Evolutionary conservation across 2,888 invertebrate species (phyloP).

Genomic region (Phaonia tiefii): DNA sequence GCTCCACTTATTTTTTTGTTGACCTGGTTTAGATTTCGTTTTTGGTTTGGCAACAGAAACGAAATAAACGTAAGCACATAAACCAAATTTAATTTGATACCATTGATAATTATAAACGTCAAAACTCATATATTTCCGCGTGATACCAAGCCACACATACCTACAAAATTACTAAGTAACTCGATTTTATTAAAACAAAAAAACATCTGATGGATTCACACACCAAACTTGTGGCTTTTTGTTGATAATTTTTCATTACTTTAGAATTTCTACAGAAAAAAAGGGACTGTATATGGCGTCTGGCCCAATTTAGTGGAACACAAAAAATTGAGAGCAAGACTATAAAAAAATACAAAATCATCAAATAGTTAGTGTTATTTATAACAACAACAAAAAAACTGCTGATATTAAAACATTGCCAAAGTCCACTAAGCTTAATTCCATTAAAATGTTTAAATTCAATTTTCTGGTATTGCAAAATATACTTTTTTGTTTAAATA

Average conservation of each 20-base stretch:
- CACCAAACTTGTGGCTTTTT: neutral
- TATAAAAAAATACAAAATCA: slow-evolving; percentile 3
- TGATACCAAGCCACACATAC: too few relatives aligned
- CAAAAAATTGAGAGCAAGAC: neutral
- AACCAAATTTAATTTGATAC: slow-evolving; percentile 19
- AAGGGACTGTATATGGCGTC: neutral
- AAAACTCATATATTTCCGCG: neutral
- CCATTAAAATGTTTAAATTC: neutral
- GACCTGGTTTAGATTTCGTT: slow-evolving; percentile 17
- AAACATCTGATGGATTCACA: neutral
- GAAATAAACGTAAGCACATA: slow-evolving; percentile 16
- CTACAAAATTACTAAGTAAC: neutral
- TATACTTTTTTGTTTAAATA: too few relatives aligned
- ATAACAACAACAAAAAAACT: neutral
- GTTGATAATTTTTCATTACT: neutral
- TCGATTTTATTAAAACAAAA: neutral
- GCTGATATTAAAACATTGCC: neutral
- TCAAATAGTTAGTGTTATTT: neutral
- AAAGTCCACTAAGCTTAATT: slow-evolving; percentile 1
- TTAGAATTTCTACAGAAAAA: neutral
- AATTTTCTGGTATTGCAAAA: too few relatives aligned
- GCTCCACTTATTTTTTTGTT: slow-evolving; percentile 4
- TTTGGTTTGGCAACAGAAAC: neutral
- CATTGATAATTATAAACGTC: slow-evolving; percentile 9
- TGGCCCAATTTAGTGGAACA: neutral